Conservation (phyloP, 2,797 vertebrate species). For the Phalloptychus januarius region DNA sequence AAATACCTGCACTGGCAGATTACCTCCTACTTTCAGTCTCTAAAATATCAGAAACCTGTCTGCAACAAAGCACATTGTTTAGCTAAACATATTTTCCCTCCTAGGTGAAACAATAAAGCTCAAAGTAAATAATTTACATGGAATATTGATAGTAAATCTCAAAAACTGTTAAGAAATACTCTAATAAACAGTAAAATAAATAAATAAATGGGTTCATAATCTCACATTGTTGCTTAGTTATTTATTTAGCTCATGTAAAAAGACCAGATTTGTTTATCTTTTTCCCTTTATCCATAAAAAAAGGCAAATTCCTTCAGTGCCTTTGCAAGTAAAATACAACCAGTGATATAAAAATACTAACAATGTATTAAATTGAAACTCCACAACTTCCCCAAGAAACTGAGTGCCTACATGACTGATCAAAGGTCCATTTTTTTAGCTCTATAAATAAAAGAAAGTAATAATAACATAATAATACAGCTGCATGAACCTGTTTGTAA, state of each 20-base stretch:
- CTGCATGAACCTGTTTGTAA: conserved; percentile 67
- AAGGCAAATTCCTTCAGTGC: conserved; percentile 6
- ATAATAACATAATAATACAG: conserved; percentile 49
- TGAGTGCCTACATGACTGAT: conserved; percentile 59
- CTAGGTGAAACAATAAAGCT: background rate
- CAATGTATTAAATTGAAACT: conserved; percentile 36
- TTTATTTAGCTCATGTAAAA: background rate
- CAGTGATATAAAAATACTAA: conserved; percentile 30
- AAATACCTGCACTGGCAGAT: conserved; percentile 1
- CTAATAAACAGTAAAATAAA: conserved; percentile 32
- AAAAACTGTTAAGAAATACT: conserved; percentile 54
- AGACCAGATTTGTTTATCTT: conserved; percentile 11
- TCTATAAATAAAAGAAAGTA: conserved; percentile 40
- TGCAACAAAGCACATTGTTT: background rate
- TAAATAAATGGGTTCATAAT: conserved; percentile 25
- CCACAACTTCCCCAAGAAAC: background rate
- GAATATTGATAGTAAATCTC: conserved; percentile 50
- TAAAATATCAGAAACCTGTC: background rate
- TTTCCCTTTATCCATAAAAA: conserved; percentile 14
- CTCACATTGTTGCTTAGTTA: conserved; percentile 19
- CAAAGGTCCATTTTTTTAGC: conserved; percentile 60
- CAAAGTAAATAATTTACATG: conserved; percentile 33
- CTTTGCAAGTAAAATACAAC: conserved; percentile 26
- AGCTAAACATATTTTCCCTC: background rate
- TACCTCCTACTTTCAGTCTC: background rate